phyloP scores from a whole-genome alignment of 2,113 vertebrate species.

The Leptosomus discolor region DNA sequence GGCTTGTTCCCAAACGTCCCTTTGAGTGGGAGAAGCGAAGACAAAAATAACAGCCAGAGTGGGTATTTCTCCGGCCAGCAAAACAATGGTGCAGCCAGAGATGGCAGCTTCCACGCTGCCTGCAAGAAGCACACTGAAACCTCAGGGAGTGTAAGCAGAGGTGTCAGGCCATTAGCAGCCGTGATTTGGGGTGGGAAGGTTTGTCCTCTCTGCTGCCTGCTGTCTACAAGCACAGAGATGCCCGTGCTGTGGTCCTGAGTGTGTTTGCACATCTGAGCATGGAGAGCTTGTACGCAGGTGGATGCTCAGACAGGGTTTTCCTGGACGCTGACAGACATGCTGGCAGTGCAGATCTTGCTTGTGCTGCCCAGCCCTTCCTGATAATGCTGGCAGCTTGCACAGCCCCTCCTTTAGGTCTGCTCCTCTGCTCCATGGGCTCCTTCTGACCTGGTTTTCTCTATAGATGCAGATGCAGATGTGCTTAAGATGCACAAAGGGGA shows the following conservation, averaged over 20 bases:
- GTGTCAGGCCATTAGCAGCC: background rate
- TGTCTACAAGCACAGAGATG: accelerated
- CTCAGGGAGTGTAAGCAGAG: background rate
- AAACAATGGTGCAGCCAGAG: background rate
- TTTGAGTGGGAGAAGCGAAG: background rate
- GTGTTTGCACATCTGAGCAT: background rate
- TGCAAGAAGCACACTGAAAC: accelerated
- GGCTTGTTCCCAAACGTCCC: background rate
- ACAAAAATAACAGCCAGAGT: background rate
- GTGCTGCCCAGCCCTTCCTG: background rate
- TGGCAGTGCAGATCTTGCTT: background rate
- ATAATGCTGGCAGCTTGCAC: background rate
- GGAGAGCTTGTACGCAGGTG: background rate
- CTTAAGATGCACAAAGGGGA: background rate
- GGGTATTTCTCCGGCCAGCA: background rate
- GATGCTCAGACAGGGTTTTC: background rate
- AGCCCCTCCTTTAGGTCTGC: background rate
- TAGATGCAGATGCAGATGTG: background rate
- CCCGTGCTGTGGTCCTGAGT: accelerated
- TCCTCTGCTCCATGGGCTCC: background rate
- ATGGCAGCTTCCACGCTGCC: background rate
- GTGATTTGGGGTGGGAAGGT: background rate
- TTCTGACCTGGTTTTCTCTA: background rate
- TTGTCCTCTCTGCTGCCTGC: background rate
- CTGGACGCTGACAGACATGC: background rate